These are phyloP conservation scores for Chaitophorus viminalis DNA, from an alignment of 2,888 invertebrate genomes.

Conservation along the genomic window DNA sequence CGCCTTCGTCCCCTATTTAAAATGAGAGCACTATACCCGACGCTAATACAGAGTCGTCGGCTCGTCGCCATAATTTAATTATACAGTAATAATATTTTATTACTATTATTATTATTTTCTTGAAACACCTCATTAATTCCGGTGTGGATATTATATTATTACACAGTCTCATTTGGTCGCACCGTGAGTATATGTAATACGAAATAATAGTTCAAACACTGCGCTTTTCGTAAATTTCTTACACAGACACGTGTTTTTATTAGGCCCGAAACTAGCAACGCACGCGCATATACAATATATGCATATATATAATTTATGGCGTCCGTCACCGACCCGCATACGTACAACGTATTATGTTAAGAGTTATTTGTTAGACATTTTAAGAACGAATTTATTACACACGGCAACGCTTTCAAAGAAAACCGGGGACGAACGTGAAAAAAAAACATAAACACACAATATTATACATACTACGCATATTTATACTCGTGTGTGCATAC, in stretches of 20 bases:
- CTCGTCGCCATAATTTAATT: conserved; percentile 22
- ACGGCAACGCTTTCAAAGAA: conserved; percentile 21
- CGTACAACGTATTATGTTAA: background rate
- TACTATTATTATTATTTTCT: conserved; percentile 12
- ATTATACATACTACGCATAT: background rate
- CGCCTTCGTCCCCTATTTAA: background rate
- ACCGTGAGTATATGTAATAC: background rate
- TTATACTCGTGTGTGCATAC: background rate
- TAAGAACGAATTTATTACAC: conserved; percentile 22
- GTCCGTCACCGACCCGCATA: background rate
- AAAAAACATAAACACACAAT: background rate
- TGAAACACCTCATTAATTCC: conserved; percentile 25
- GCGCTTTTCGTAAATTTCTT: background rate
- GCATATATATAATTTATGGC: conserved; percentile 6
- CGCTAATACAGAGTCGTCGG: too few relatives aligned
- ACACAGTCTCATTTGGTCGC: too few relatives aligned
- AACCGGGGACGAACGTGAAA: background rate
- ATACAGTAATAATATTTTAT: conserved; percentile 45
- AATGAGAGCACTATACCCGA: background rate
- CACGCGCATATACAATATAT: too few relatives aligned
- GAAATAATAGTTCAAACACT: background rate
- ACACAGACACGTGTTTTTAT: background rate
- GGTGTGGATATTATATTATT: background rate
- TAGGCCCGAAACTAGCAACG: background rate
- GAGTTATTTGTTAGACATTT: conserved; percentile 7